Percentiles rank a stretch among this genome's conserved stretches.
phyloP scores from a whole-genome alignment of 2,888 invertebrate species.

The Sipha maydis region DNA sequence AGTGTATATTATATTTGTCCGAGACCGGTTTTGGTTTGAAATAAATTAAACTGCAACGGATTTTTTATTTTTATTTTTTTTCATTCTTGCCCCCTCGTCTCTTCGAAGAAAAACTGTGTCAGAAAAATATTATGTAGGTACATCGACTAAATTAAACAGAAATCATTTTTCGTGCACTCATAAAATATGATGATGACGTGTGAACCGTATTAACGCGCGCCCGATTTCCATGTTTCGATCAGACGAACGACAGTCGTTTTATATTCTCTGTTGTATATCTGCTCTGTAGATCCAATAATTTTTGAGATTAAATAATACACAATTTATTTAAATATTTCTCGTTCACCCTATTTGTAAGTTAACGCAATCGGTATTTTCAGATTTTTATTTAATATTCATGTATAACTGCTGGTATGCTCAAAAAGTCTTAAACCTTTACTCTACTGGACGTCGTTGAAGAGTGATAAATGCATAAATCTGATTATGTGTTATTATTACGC shows the following conservation, averaged over 20 bases:
- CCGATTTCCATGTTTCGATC: conserved; percentile 28
- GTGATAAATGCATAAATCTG: too few relatives aligned
- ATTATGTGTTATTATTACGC: too few relatives aligned
- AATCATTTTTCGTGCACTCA: background rate
- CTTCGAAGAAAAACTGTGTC: conserved; percentile 42
- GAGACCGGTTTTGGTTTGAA: conserved; percentile 50
- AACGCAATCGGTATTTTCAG: too few relatives aligned
- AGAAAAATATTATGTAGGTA: conserved; percentile 6
- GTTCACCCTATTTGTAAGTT: too few relatives aligned
- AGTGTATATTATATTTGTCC: conserved; percentile 24
- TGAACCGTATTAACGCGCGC: conserved; percentile 10
- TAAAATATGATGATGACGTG: background rate
- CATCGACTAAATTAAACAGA: conserved; percentile 22
- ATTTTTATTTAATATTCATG: too few relatives aligned
- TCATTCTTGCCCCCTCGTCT: background rate
- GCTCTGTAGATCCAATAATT: background rate
- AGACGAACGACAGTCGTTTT: background rate
- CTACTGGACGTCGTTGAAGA: too few relatives aligned
- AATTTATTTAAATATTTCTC: background rate
- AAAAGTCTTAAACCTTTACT: too few relatives aligned
- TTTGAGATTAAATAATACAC: background rate
- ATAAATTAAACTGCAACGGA: conserved; percentile 50
- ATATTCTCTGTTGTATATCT: background rate
- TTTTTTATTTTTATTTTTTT: conserved; percentile 33
- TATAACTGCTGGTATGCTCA: too few relatives aligned